These are phyloP conservation scores for Drosophila sturtevanti DNA, from an alignment of 1,140 invertebrate species.

Conservation along the genomic window DNA sequence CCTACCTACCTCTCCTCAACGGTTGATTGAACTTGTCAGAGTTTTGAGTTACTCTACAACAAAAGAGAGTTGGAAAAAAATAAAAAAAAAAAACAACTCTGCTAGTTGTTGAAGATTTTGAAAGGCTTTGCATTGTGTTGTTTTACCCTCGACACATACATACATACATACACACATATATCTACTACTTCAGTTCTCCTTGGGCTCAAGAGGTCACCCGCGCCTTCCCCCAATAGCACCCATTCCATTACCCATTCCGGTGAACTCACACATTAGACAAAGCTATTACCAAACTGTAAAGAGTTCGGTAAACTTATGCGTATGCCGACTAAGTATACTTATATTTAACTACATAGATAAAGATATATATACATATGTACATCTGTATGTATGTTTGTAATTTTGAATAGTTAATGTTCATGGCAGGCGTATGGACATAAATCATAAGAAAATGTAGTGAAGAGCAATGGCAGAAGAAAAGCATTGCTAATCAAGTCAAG, in stretches of 20 bases:
- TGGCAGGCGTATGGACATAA: conserved; percentile 49
- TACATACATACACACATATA: too few species aligned
- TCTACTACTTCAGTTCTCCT: conserved; percentile 31
- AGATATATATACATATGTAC: neutral
- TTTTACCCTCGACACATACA: conserved; percentile 40
- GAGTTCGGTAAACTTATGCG: conserved; percentile 26
- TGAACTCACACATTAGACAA: conserved; percentile 52
- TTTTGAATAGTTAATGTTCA: conserved; percentile 55
- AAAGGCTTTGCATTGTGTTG: conserved; percentile 64
- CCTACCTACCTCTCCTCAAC: conserved; percentile 41
- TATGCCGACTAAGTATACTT: neutral
- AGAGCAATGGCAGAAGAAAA: conserved; percentile 37
- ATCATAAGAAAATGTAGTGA: conserved; percentile 58
- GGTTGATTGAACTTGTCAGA: conserved; percentile 79
- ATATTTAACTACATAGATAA: neutral
- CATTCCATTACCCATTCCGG: conserved; percentile 35
- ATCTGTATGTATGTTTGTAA: neutral
- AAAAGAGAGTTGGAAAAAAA: conserved; percentile 28
- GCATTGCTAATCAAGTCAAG: conserved; percentile 25
- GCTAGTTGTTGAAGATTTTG: conserved; percentile 39
- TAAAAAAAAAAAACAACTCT: neutral
- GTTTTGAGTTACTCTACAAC: conserved; percentile 42
- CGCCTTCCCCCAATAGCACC: neutral
- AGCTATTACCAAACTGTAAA: conserved; percentile 53
- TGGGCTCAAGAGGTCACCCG: conserved; percentile 13